Base-by-base conservation (phyloP, 1,140 invertebrate species). In the Heliconius hermathena region DNA sequence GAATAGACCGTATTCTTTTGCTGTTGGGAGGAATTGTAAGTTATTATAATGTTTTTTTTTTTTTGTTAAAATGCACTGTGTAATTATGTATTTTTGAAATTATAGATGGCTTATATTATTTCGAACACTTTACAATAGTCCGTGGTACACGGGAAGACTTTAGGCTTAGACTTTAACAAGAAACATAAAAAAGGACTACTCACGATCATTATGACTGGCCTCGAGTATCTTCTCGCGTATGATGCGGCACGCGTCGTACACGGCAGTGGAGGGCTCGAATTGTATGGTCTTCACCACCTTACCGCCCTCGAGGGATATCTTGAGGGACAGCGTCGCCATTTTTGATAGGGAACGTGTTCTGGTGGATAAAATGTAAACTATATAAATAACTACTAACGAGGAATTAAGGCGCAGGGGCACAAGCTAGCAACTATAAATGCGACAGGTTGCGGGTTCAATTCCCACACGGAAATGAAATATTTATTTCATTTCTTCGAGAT, bases 271-370 rank as follows among this genome's bases (percentile, higher is more conserved):
- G 18, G 98, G 98, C 94, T 99, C 98, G 94, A 99, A 99, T 95
- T 99, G 98, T 96, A 99, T 99, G 83, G 98, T 99, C 96, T 99
- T 99, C 83, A 98, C 98, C 84, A 98, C 97, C 94, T 98, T 98
- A 89, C 97, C 97, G 84, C 98, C 98, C 85, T 98, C 97, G 89
- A 99, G 97, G 88, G 97, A 97, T 92, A 99, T 98, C 94, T 98
- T 98, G 84, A 99, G 96, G 83, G 99, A 99, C 78, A 99, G 94
- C 72, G 97, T 97, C 90, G 97, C 96, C 96, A 97, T 97, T 73
- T 89, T 93, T 82, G 79, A 87, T 71, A 92, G 82, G 0, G 92
- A 92, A 36, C 85, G 88, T 8, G 91, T 85, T 85, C 92, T 93
- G 86, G 26, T 11, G 75, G 22, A 26, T 49, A 26, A 33, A 38